Conservation (phyloP, 64 coral and sea anemone species). For the Catalaphyllia jardinei region DNA sequence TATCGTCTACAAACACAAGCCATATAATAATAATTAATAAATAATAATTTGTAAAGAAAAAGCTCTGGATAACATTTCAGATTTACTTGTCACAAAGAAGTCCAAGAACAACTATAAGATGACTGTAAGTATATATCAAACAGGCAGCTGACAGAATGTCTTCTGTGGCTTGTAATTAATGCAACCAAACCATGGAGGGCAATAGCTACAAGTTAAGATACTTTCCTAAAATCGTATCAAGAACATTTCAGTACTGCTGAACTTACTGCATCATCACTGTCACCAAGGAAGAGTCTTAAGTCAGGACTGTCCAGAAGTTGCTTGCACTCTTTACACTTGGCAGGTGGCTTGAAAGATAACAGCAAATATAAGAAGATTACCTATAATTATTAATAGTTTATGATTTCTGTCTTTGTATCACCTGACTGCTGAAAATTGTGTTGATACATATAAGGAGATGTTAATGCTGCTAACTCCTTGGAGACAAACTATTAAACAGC, state of each 20-base stretch:
- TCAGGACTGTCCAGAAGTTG: constrained; percentile 81
- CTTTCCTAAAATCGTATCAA: neutral
- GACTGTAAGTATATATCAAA: neutral
- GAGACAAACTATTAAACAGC: too few relatives aligned
- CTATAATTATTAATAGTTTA: too few relatives aligned
- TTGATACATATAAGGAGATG: neutral
- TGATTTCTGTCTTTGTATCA: too few relatives aligned
- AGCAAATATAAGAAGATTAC: neutral
- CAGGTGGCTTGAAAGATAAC: constrained; percentile 47
- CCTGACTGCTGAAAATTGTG: too few relatives aligned
- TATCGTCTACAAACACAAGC: too few relatives aligned
- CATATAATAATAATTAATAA: too few relatives aligned
- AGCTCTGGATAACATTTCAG: too few relatives aligned
- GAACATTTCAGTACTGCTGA: neutral
- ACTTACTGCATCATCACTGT: constrained; percentile 91
- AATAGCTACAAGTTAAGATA: neutral
- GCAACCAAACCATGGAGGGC: too few relatives aligned
- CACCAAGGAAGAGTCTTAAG: constrained; percentile 79
- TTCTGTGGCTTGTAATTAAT: too few relatives aligned
- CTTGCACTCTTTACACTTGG: constrained; percentile 85
- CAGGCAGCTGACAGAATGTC: too few relatives aligned
- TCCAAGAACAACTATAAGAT: neutral
- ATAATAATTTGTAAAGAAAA: too few relatives aligned
- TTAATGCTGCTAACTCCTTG: too few relatives aligned
- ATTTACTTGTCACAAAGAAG: neutral